These are phyloP conservation scores for Rhombomys opimus DNA, from an alignment of 2,113 vertebrate genomes.

Conservation along the genomic window DNA sequence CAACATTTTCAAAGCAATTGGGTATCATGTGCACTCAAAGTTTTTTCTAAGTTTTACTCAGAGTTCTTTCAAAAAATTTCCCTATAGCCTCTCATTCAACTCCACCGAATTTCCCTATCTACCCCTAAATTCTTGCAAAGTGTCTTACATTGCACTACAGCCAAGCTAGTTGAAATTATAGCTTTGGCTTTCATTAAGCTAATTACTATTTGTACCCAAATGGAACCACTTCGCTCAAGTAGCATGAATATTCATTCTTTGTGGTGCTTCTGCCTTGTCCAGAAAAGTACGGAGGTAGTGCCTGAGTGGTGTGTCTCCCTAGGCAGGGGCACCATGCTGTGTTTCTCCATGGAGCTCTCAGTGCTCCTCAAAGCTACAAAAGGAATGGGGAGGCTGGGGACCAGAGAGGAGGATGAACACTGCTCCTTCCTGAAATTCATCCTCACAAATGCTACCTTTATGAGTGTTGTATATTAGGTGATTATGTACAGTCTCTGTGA, in stretches of 20 bases:
- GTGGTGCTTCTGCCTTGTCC: background rate
- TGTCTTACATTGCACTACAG: conserved; percentile 16
- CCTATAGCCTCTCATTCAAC: background rate
- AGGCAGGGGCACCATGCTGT: background rate
- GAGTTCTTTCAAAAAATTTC: background rate
- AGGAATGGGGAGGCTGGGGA: background rate
- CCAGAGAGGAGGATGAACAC: background rate
- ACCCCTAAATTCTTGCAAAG: conserved; percentile 8
- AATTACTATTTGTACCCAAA: conserved; percentile 48
- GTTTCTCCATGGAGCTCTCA: background rate
- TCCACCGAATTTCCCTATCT: conserved; percentile 35
- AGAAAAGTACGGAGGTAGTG: background rate
- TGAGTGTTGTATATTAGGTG: background rate
- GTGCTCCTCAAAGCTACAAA: rapidly evolving
- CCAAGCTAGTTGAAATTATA: conserved; percentile 46
- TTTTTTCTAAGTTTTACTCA: background rate
- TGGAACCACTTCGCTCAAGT: conserved; percentile 2
- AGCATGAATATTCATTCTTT: conserved; percentile 6
- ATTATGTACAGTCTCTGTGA: background rate
- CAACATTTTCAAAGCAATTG: background rate
- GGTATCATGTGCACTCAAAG: background rate
- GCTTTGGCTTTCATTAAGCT: conserved; percentile 64
- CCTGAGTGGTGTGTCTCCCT: background rate
- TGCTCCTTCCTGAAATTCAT: background rate
- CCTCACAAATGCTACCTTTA: background rate